Base-by-base conservation (phyloP, 2,888 invertebrate genomes). In the Buathra laborator region DNA sequence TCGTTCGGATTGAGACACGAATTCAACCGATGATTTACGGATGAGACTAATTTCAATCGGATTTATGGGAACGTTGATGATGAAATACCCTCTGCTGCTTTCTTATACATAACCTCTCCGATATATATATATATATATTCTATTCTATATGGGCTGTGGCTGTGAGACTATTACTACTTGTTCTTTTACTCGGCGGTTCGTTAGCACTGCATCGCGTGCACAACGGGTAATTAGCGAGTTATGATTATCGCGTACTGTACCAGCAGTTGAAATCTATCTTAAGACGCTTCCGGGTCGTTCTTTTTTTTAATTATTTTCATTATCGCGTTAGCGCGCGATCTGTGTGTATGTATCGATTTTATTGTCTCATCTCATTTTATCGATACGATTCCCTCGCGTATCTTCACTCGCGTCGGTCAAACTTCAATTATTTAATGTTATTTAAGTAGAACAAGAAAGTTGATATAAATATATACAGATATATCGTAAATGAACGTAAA, bases 181-280 rank as follows among this genome's bases (percentile, higher is more conserved):
- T 74, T 46, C 48, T 64, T 75, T 74, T 24, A 6, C 74, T 48
- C 43, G 29, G 12, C 75, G 81, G 75, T 82, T 85, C 79, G 78
- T 82, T 85, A 81, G 75, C 70, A 66, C 62, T 37, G 76, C 67
- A 82, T 82, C 71, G 79, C 79, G 79, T 77, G 72, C 62, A 74
- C 72, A 29, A 59, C 80, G 67, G 24, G 75, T 76, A 82, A 85
- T 85, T 85, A 85, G 75, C 85, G 71, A 59, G 79, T 82, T 79
- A 71, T 82, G 67, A 85, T 85, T 85, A 85, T 82, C 81, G 75
- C 59, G 46, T 53, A 16, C 19, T 24, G 14, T 59, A 48, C 32
- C 48, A 19, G 48, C 24, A 43, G 37, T 62, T 67, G 16, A 72
- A 79, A 62, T 80, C 71, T 59, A 67, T 79, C 67, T 53, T 59